Base-by-base conservation (phyloP, 2,888 invertebrate species). In the Athripsodes cinereus region DNA sequence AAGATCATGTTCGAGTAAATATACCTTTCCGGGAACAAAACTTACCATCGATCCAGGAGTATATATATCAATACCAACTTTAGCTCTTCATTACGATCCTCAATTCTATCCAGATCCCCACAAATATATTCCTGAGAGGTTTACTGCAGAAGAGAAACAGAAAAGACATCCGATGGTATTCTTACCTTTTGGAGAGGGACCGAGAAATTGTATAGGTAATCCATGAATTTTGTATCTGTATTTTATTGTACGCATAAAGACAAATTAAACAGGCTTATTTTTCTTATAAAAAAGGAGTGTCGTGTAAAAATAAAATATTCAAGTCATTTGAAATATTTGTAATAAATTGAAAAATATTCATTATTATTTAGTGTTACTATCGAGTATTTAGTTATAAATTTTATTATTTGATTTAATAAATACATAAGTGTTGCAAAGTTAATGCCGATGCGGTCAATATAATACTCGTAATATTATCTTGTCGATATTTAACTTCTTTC, bases 51-150 rank as follows among this genome's bases (percentile, higher is more conserved):
- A 72, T 31, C 73, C 74, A 60, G 73, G 71, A 1, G 66, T 66
- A 8, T 65, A 66, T 1, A 66, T 76, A 2, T 21, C 70, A 0
- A 60, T 77, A 16, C 70, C 75, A 0, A 65, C 68, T 13, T 55
- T 65, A 18, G 74, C 71, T 6, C 68, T 79, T 21, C 78, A 79
- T 60, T 65, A 71, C 31, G 76, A 78, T 63, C 69, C 71, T 8
- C 67, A 70, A 49, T 70, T 74, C 61, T 79, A 72, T 62, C 68
- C 72, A 0, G 66, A 78, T 11, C 78, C 80, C 5, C 69, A 71
- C 44, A 69, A 68, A 50, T 80, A 79, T 65, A 71, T 76, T 56
- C 79, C 80, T 2, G 74, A 78, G 35, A 70, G 81, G 62, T 81
- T 81, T 69, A 66, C 68, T 19, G 57, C 69, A 0, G 70, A 72